phyloP scores from a whole-genome alignment of 2,797 vertebrate species.

The Chaenodraco wilsoni region DNA sequence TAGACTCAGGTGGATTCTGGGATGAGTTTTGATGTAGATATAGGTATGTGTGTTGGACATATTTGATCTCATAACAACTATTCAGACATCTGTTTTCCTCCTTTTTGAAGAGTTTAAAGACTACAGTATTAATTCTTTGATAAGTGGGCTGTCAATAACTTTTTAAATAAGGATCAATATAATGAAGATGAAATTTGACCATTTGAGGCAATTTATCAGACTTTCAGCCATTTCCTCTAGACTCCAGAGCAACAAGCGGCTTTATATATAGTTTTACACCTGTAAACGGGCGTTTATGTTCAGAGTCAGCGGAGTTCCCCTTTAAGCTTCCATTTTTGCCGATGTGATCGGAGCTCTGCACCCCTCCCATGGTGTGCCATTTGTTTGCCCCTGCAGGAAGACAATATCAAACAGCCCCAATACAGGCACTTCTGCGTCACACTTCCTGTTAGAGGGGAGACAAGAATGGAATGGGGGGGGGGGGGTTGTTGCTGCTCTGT shows the following conservation, averaged over 20 bases:
- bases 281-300: conserved; percentile 4
- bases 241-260: neutral
- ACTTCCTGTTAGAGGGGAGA: conserved; percentile 68
- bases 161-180: no score
- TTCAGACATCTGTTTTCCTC: neutral
- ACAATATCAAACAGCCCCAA: conserved; percentile 44
- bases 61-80: neutral
- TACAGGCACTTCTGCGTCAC: conserved; percentile 59
- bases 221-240: neutral
- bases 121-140: neutral
- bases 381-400: conserved; percentile 65
- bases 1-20: neutral
- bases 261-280: neutral
- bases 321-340: conserved; percentile 16
- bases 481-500: conserved; percentile 11
- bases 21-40: neutral
- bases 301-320: conserved; percentile 21
- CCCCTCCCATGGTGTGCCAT: conserved; percentile 33
- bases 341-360: conserved; percentile 8
- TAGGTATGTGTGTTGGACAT: neutral
- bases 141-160: neutral
- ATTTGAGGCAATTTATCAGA: neutral
- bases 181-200: neutral
- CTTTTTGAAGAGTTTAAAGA: neutral
- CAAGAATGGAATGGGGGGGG: conserved; percentile 17